A percentile compares a stretch with the other conserved stretches of the same genome.
These are phyloP conservation scores for Phrynocephalus vlangalii DNA, from an alignment of 2,797 vertebrate species.

Conservation along the genomic window DNA sequence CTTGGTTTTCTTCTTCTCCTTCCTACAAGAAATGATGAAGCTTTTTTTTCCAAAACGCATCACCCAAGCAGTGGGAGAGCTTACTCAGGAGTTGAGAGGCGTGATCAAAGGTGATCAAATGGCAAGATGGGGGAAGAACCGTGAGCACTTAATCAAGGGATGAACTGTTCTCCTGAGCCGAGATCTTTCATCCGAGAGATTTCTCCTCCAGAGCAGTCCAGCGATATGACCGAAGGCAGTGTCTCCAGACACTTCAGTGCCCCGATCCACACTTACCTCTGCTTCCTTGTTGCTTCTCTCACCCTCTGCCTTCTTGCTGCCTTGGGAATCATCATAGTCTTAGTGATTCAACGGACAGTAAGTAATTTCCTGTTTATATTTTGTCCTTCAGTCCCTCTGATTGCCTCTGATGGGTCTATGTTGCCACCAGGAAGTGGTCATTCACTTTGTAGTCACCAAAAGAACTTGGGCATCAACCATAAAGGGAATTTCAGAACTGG, in stretches of 20 bases:
- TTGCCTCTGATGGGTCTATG: neutral
- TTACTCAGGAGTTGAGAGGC: slow-evolving; percentile 77
- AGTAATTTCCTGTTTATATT: slow-evolving; percentile 49
- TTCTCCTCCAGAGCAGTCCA: slow-evolving; percentile 69
- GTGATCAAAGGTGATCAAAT: slow-evolving; percentile 61
- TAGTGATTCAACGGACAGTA: slow-evolving; percentile 75
- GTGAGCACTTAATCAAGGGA: slow-evolving; percentile 77
- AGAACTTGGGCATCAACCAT: no score
- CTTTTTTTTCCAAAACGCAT: slow-evolving; percentile 81
- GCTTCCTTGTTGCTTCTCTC: slow-evolving; percentile 63
- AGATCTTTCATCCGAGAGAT: slow-evolving; percentile 60
- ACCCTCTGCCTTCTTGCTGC: slow-evolving; percentile 67
- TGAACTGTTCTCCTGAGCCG: slow-evolving; percentile 56
- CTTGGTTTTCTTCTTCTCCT: slow-evolving; percentile 38
- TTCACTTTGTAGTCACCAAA: no score
- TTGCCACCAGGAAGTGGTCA: no score
- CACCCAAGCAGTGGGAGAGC: slow-evolving; percentile 82
- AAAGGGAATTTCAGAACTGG: no score
- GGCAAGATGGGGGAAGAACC: slow-evolving; percentile 68
- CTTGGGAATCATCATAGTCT: slow-evolving; percentile 74
- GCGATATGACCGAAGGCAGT: slow-evolving; percentile 61
- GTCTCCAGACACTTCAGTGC: slow-evolving; percentile 54
- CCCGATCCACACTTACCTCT: slow-evolving; percentile 60
- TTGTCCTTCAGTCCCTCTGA: neutral
- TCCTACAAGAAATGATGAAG: slow-evolving; percentile 68